Percentiles rank a stretch among this genome's conserved stretches.
Evolutionary conservation across 2,797 vertebrate genomes (phyloP).

Genomic region (Meriones psammophilus): DNA sequence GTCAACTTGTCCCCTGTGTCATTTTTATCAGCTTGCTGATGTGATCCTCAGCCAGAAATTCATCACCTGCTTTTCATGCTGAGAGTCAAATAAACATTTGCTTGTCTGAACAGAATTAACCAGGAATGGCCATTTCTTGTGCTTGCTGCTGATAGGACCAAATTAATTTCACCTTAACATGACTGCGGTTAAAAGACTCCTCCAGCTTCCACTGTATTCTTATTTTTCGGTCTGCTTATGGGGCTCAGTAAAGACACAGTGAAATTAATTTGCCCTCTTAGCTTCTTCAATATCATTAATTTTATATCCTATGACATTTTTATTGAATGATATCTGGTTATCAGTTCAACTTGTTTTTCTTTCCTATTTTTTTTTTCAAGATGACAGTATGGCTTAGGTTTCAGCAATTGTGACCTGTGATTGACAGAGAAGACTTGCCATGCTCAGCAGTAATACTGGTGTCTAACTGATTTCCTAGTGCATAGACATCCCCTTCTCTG

Average conservation of each 20-base stretch:
- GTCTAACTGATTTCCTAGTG: not conserved
- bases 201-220: not conserved
- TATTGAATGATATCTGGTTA: not conserved
- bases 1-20: not conserved
- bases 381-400: constrained; percentile 32
- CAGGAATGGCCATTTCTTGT: not conserved
- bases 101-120: constrained; percentile 9
- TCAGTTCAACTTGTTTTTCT: not conserved
- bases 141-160: not conserved
- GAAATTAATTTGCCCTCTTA: constrained; percentile 14
- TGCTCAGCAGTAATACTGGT: not conserved
- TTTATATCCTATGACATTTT: constrained; percentile 13
- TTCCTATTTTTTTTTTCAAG: not conserved
- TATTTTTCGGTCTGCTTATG: not conserved
- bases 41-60: constrained; percentile 27
- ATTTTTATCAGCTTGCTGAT: not conserved
- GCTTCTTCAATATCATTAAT: constrained; percentile 2
- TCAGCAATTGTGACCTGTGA: not conserved
- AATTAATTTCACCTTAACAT: constrained; percentile 21
- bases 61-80: constrained; percentile 30
- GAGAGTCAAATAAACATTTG: constrained; percentile 41
- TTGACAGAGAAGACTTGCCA: not conserved
- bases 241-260: not conserved
- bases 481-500: not conserved
- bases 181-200: not conserved